Evolutionary conservation across 2,888 invertebrate genomes (phyloP).

Genomic region (Sphaeridia pumilis): DNA sequence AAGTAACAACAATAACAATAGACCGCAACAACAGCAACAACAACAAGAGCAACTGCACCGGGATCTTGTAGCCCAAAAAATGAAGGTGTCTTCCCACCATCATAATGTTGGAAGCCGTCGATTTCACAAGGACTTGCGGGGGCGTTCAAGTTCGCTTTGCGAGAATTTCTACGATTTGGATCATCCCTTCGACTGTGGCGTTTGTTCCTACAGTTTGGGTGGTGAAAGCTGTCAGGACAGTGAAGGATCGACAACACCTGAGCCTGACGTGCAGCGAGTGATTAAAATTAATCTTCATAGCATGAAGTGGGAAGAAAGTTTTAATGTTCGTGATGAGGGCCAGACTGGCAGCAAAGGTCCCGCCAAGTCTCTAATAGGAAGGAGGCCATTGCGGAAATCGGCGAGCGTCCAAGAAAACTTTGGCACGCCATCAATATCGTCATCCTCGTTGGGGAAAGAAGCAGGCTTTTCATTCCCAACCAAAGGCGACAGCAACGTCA

Average conservation of each 20-base stretch:
- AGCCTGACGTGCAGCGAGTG: constrained; percentile 24
- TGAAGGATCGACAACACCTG: not conserved
- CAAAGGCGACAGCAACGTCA: no score
- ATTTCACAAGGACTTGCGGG: not conserved
- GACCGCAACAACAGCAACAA: no score
- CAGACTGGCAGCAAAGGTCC: not conserved
- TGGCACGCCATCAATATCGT: not conserved
- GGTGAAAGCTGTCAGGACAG: not conserved
- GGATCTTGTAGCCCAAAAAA: not conserved
- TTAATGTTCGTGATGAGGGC: constrained; percentile 1
- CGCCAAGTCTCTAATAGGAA: not conserved
- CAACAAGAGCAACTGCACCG: not conserved
- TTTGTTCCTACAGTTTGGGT: not conserved
- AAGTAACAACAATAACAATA: no score
- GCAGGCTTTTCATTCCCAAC: no score
- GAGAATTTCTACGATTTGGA: not conserved
- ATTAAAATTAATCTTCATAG: constrained; percentile 35
- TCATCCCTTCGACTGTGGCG: not conserved
- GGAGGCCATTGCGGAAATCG: not conserved
- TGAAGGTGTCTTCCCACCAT: not conserved
- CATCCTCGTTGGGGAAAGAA: no score
- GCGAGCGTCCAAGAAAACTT: not conserved
- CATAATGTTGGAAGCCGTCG: no score
- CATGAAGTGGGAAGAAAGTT: constrained; percentile 22
- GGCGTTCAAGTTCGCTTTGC: not conserved